Percentiles rank a stretch among this genome's conserved stretches.
phyloP scores from a whole-genome alignment of 2,888 invertebrate genomes.

The Amblyteles armatorius region DNA sequence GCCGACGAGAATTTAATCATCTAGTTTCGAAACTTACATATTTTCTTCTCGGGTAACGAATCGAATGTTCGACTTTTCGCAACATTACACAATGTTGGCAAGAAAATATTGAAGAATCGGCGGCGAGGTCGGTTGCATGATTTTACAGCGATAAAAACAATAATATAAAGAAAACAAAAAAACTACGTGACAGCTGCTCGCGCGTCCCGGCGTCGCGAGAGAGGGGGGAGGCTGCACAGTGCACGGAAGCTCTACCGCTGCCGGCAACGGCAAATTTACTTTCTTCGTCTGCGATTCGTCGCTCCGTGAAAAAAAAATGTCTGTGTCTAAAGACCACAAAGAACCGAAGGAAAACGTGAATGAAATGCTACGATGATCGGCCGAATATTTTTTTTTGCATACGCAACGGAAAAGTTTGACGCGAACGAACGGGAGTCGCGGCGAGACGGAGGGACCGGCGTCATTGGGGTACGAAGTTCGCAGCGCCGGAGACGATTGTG shows the following conservation, averaged over 20 bases:
- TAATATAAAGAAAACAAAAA: background rate
- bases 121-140: background rate
- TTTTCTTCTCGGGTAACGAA: background rate
- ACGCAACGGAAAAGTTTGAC: constrained; percentile 26
- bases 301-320: constrained; percentile 1
- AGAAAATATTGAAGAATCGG: background rate
- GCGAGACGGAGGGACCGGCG: constrained; percentile 25
- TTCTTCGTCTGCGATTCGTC: constrained; percentile 8
- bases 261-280: constrained; percentile 5
- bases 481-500: constrained; percentile 28
- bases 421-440: constrained; percentile 9
- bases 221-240: constrained; percentile 1
- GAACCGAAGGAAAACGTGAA: constrained; percentile 1
- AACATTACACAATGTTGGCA: background rate
- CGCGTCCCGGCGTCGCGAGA: constrained; percentile 46
- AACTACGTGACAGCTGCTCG: constrained; percentile 68
- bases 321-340: background rate
- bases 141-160: constrained; percentile 13
- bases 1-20: too few relatives aligned
- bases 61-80: background rate
- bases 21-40: too few relatives aligned
- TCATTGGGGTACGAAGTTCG: constrained; percentile 61
- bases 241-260: background rate
- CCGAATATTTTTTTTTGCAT: background rate
- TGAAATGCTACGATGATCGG: background rate